phyloP scores from a whole-genome alignment of 2,797 vertebrate genomes.

The Sebastes minor region DNA sequence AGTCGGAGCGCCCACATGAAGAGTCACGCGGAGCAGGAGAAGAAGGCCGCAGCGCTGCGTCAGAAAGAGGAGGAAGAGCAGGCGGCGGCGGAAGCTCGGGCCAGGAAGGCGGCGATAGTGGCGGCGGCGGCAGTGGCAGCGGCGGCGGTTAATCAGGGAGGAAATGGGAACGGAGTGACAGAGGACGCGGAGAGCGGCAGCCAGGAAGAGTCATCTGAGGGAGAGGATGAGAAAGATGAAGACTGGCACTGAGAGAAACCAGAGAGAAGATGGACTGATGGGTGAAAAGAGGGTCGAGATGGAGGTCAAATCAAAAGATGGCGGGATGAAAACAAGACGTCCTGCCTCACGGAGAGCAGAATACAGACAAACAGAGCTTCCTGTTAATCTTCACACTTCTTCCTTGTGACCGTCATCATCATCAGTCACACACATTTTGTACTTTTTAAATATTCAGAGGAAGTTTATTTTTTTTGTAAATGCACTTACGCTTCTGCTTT shows the following conservation, averaged over 20 bases:
- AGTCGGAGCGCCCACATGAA: constrained; percentile 98
- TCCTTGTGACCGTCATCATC: background rate
- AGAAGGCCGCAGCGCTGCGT: constrained; percentile 89
- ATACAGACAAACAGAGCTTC: constrained; percentile 52
- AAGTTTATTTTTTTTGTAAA: constrained; percentile 70
- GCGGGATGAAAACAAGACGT: background rate
- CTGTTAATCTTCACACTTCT: constrained; percentile 50
- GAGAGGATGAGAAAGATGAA: constrained; percentile 78
- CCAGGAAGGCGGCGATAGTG: constrained; percentile 36
- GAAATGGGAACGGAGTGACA: constrained; percentile 42
- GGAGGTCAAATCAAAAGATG: constrained; percentile 1
- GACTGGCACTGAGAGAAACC: constrained; percentile 80
- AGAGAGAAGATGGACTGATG: constrained; percentile 11
- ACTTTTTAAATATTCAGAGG: constrained; percentile 61
- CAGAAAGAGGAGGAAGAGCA: constrained; percentile 83
- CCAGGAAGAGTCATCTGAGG: constrained; percentile 77
- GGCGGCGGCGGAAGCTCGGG: constrained; percentile 52
- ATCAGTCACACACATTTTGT: constrained; percentile 44
- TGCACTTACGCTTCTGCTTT: constrained; percentile 69
- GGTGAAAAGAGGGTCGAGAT: background rate
- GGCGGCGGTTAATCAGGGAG: background rate
- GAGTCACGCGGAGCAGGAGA: constrained; percentile 93
- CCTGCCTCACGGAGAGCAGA: background rate
- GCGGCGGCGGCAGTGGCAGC: background rate
- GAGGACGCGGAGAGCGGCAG: constrained; percentile 78